phyloP scores from a whole-genome alignment of 2,113 vertebrate species.

The Neolamprologus ventralis region DNA sequence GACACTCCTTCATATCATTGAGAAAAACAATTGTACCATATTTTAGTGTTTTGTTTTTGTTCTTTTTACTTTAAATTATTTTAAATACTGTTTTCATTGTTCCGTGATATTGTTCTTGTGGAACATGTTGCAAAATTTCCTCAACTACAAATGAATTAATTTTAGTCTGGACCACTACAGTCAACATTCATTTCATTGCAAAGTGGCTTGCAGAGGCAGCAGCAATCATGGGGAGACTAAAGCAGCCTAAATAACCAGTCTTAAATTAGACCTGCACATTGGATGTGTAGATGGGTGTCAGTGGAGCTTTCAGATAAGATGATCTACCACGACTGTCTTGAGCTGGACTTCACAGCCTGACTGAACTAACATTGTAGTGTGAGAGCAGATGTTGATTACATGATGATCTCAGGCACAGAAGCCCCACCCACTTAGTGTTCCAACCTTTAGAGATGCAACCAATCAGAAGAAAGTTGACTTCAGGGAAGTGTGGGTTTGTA shows the following conservation, averaged over 20 bases:
- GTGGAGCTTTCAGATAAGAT: neutral
- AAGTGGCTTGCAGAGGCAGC: neutral
- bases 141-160: neutral
- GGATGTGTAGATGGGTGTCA: neutral
- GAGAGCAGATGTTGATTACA: neutral
- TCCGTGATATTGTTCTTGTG: neutral
- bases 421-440: neutral
- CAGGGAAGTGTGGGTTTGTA: neutral
- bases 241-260: neutral
- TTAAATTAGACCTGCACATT: neutral
- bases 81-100: neutral
- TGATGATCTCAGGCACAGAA: neutral
- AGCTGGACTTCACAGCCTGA: neutral
- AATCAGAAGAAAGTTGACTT: neutral
- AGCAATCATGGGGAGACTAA: neutral
- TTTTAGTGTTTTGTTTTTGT: neutral
- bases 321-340: neutral
- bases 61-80: neutral
- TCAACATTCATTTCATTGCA: neutral
- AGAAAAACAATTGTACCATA: neutral
- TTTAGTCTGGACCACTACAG: neutral
- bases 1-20: neutral
- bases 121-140: neutral
- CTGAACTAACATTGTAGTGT: neutral
- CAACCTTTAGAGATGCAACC: neutral